Percentiles rank a stretch among this genome's conserved stretches.
Conservation (phyloP, 1,140 invertebrate species). For the Odontomachus brunneus region DNA sequence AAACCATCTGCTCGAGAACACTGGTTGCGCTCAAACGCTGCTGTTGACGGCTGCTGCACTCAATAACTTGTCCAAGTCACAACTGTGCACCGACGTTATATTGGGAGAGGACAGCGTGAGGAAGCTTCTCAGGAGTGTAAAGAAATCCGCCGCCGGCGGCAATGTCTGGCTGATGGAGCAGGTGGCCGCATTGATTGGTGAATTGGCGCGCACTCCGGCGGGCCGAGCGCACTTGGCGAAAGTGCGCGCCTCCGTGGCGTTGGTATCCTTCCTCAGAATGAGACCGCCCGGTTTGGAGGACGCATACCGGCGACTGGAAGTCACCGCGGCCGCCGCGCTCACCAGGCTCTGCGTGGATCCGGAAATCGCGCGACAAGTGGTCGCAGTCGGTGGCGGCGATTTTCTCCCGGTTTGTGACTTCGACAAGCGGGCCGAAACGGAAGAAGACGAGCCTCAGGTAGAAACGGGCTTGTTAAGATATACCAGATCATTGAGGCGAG, state of each 20-base stretch:
- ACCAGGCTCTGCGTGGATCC: slow-evolving; percentile 91
- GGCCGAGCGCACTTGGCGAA: slow-evolving; percentile 88
- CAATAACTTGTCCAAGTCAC: slow-evolving; percentile 87
- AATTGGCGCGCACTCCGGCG: slow-evolving; percentile 90
- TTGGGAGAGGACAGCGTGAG: slow-evolving; percentile 86
- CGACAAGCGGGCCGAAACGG: slow-evolving; percentile 85
- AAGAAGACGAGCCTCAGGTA: slow-evolving; percentile 81
- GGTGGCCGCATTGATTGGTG: slow-evolving; percentile 92
- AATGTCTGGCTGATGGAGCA: slow-evolving; percentile 89
- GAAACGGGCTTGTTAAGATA: slow-evolving; percentile 85
- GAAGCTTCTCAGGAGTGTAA: slow-evolving; percentile 85
- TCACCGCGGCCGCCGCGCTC: slow-evolving; percentile 94
- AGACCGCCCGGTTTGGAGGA: slow-evolving; percentile 88
- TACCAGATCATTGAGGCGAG: slow-evolving; percentile 86
- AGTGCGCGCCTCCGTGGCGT: slow-evolving; percentile 88
- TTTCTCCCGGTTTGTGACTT: slow-evolving; percentile 89
- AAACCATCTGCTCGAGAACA: slow-evolving; percentile 85
- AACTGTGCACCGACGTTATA: slow-evolving; percentile 84
- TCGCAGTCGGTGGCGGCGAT: slow-evolving; percentile 91
- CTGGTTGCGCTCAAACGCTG: slow-evolving; percentile 87
- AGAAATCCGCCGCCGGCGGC: slow-evolving; percentile 80
- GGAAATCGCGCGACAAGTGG: slow-evolving; percentile 90
- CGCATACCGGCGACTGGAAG: slow-evolving; percentile 90
- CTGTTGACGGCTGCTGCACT: slow-evolving; percentile 89
- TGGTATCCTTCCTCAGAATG: slow-evolving; percentile 92